phyloP scores from a whole-genome alignment of 2,888 invertebrate genomes.

The Myopa testacea region DNA sequence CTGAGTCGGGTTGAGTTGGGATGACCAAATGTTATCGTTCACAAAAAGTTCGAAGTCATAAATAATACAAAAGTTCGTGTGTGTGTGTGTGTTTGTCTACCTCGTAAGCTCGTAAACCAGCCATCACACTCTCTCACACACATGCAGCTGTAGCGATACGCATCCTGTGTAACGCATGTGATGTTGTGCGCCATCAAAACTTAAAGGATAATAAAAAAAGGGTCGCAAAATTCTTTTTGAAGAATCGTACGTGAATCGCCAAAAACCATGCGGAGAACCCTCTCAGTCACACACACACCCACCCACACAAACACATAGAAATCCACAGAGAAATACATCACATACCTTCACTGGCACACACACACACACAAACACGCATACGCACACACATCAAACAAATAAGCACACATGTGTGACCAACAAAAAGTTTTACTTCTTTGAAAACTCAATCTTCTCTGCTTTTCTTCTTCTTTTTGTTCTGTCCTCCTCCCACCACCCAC shows the following conservation, averaged over 20 bases:
- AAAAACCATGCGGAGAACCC: slow-evolving; percentile 3
- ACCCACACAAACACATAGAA: background rate
- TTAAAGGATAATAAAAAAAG: slow-evolving; percentile 38
- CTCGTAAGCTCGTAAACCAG: slow-evolving; percentile 7
- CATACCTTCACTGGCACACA: background rate
- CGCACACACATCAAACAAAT: slow-evolving; percentile 31
- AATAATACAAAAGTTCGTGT: background rate
- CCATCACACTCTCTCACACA: slow-evolving; percentile 34
- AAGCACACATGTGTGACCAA: slow-evolving; percentile 22
- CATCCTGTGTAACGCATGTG: slow-evolving; percentile 20
- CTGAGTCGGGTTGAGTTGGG: background rate
- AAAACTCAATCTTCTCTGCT: slow-evolving; percentile 29
- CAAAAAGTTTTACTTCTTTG: slow-evolving; percentile 35
- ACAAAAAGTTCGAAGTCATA: background rate
- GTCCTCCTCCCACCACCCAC: background rate
- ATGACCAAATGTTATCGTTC: background rate
- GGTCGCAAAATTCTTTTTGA: slow-evolving; percentile 28
- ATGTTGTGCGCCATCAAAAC: slow-evolving; percentile 29
- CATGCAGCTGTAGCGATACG: background rate
- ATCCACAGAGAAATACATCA: background rate
- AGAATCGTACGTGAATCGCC: slow-evolving; percentile 11
- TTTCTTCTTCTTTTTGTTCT: background rate
- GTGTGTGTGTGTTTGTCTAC: background rate
- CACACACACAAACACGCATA: slow-evolving; percentile 14
- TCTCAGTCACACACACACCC: slow-evolving; percentile 20